These are phyloP conservation scores for Haliclona indistincta DNA, from an alignment of 37 sponge, comb jelly and placozoan genomes.

Conservation along the genomic window DNA sequence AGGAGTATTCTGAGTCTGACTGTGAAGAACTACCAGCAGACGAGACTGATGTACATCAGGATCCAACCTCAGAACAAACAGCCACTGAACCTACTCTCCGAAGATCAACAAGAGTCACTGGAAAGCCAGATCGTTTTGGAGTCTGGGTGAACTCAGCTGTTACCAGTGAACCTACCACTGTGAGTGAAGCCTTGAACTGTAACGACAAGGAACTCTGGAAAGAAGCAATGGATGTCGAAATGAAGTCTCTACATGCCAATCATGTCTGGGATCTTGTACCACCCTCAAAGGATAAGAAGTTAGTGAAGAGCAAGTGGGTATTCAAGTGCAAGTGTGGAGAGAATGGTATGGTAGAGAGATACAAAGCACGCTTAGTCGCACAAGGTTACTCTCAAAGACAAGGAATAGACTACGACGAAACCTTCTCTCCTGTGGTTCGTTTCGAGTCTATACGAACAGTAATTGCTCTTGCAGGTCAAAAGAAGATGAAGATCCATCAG, in stretches of 20 bases:
- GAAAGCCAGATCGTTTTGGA: conserved; percentile 21
- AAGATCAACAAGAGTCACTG: conserved; percentile 8
- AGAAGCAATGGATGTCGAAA: conserved; percentile 58
- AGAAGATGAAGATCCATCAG: conserved; percentile 36
- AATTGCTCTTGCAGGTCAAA: conserved; percentile 31
- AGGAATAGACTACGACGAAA: conserved; percentile 56
- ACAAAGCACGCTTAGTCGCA: conserved; percentile 54
- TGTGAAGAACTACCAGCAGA: conserved; percentile 11
- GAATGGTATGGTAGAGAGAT: conserved; percentile 38
- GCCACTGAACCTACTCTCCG: neutral
- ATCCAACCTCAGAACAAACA: neutral
- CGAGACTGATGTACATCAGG: neutral
- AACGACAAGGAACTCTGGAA: conserved; percentile 36
- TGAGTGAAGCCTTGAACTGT: conserved; percentile 31
- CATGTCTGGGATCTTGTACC: conserved; percentile 44
- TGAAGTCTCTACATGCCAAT: conserved; percentile 52
- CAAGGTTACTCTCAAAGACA: conserved; percentile 59
- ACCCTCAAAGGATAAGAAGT: conserved; percentile 1
- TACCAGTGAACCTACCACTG: conserved; percentile 20
- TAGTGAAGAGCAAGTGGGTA: conserved; percentile 49
- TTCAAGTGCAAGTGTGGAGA: conserved; percentile 38
- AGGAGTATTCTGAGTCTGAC: neutral
- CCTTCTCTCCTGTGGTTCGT: conserved; percentile 49
- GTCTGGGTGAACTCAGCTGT: neutral
- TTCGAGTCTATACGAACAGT: conserved; percentile 34